Percentiles rank a stretch among this genome's conserved stretches.
Evolutionary conservation across 2,888 invertebrate species (phyloP).

Genomic region (Andrena fulva): DNA sequence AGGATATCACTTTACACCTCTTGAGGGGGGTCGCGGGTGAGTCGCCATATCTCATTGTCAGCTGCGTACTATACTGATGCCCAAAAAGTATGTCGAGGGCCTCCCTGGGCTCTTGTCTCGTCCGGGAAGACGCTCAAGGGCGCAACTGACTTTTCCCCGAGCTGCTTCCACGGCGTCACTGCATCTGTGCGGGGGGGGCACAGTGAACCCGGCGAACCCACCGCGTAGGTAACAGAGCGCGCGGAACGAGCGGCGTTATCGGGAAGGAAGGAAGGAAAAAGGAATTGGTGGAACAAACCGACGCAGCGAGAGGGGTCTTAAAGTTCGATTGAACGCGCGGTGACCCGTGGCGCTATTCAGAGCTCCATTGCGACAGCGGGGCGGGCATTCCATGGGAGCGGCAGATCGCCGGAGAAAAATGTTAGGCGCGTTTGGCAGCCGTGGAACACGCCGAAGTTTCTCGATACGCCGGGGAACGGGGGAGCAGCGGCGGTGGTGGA

Average conservation of each 20-base stretch:
- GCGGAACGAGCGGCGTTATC: neutral
- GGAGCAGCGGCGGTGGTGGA: conserved; percentile 16
- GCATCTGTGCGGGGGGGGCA: no score
- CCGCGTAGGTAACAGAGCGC: no score
- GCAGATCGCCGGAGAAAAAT: conserved; percentile 38
- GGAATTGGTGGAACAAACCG: neutral
- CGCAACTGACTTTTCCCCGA: no score
- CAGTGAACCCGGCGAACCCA: no score
- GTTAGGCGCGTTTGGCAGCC: conserved; percentile 31
- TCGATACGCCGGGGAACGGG: conserved; percentile 15
- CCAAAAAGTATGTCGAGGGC: no score
- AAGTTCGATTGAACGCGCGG: conserved; percentile 31
- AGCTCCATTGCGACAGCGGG: conserved; percentile 21
- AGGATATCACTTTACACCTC: no score
- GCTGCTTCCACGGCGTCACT: no score
- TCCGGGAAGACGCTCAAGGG: no score
- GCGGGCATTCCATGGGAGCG: conserved; percentile 1
- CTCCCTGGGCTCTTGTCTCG: no score
- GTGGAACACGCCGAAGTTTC: conserved; percentile 37
- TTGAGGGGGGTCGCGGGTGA: no score
- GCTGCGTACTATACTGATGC: no score
- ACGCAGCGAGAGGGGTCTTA: neutral
- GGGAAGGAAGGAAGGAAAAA: neutral
- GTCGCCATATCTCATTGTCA: no score
- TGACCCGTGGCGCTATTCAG: conserved; percentile 4